Base-by-base conservation (phyloP, 2,113 vertebrate species). In the Lynx canadensis region DNA sequence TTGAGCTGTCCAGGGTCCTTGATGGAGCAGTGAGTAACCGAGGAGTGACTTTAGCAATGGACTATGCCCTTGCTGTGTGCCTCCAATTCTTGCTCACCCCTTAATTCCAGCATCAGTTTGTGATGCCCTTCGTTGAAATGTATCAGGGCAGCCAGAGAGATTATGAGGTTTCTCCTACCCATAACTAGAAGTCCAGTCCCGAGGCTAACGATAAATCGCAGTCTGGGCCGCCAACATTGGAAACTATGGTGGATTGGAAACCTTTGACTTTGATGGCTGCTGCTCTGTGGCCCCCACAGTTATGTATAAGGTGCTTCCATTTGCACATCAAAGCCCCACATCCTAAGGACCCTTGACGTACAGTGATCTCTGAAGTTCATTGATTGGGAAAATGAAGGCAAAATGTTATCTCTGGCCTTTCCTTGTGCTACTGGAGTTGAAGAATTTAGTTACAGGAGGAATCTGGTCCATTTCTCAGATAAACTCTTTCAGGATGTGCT, bases 1-100 rank as follows among this genome's bases (percentile, higher is more conserved):
- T 78, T 94, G 98, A 98, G 96, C 98, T 98, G 95, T 98, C 98
- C 98, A 93, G 90, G 97, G 98, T 98, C 23, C 98, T 98, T 97
- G 0, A 94, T 23, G 65, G 50, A 73, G 25, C 80, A n/a, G 33
- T 12, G 16, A 11, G 2, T 76, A 3, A 48, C 1, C 13, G 33
- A 84, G 23, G 55, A 73, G 48, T 23, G 29, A n/a, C 85, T 68
- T 48, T 13, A 4, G 25, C 33, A 18, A 3, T 16, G 31, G 25
- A 36, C 33, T 38, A 0, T 0, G 12, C 41, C 55, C n/a, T 57
- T 41, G 25, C 36, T 68, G n/a, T 50, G 65, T 21, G 19, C 65
- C n/a, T 74, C 33, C 31, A 14, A 2, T 18, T 41, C 31, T 23
- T 55, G 23, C 84, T 66, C 36, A 21, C 38, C 89, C 5, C 33